Evolutionary conservation across 2,797 vertebrate genomes (phyloP).

Genomic region (Euphonia xanthogaster): DNA sequence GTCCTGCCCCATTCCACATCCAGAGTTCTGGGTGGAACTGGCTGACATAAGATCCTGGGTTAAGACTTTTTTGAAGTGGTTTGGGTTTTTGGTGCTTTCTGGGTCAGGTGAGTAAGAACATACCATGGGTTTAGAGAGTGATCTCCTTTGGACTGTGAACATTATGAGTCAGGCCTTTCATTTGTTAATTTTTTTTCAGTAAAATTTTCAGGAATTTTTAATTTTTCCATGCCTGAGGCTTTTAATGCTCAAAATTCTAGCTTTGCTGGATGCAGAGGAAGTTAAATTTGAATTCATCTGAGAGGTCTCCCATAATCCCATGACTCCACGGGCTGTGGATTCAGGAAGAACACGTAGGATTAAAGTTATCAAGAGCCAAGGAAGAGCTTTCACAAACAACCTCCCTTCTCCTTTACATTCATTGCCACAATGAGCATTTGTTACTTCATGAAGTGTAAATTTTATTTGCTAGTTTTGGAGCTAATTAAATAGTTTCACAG

Average conservation of each 20-base stretch:
- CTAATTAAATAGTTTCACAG: background rate
- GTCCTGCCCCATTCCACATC: background rate
- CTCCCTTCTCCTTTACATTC: fast-evolving
- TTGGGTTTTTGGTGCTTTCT: background rate
- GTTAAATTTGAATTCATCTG: background rate
- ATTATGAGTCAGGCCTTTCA: background rate
- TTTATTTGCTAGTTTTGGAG: background rate
- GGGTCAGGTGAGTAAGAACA: background rate
- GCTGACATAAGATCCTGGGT: background rate
- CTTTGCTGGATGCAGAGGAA: background rate
- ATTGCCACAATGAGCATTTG: background rate
- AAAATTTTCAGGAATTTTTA: background rate
- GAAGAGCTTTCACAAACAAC: background rate
- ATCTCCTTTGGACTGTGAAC: background rate
- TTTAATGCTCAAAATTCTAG: background rate
- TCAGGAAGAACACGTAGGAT: background rate
- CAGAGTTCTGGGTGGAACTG: background rate
- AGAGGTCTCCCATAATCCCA: background rate
- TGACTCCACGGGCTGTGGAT: background rate
- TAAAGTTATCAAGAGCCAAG: background rate
- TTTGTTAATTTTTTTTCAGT: background rate
- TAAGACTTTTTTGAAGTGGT: background rate
- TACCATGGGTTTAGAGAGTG: background rate
- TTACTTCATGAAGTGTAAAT: background rate
- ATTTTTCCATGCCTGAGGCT: background rate